Conservation (phyloP, 2,113 vertebrate species). For the Hemiscyllium ocellatum region DNA sequence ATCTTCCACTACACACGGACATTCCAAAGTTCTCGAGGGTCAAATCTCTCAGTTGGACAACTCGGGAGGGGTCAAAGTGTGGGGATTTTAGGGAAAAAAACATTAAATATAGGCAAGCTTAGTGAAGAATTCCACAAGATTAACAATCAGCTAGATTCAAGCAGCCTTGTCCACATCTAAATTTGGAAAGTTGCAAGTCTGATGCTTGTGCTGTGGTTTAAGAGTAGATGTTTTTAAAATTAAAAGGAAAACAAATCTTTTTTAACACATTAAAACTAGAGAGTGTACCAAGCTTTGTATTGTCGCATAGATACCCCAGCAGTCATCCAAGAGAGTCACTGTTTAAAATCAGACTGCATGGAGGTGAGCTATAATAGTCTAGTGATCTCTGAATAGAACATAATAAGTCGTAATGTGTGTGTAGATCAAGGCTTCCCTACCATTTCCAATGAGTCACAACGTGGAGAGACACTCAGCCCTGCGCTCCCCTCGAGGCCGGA, state of each 20-base stretch:
- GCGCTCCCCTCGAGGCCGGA: neutral
- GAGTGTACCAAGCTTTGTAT: conserved; percentile 12
- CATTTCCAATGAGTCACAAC: neutral
- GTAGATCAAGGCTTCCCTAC: conserved; percentile 28
- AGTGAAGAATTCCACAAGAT: conserved; percentile 26
- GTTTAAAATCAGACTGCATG: conserved; percentile 50
- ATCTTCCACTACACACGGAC: conserved; percentile 28
- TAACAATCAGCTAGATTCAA: conserved; percentile 19
- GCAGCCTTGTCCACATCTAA: neutral
- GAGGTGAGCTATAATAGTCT: conserved; percentile 53
- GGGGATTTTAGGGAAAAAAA: conserved; percentile 21
- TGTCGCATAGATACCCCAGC: conserved; percentile 17
- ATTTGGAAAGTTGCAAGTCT: conserved; percentile 22
- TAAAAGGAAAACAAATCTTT: neutral
- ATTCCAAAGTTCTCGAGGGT: conserved; percentile 16
- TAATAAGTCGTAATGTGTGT: conserved; percentile 38
- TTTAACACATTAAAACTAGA: conserved; percentile 34
- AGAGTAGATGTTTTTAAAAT: conserved; percentile 32
- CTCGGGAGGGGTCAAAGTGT: conserved; percentile 26
- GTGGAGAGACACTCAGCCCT: neutral
- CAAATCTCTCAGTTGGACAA: conserved; percentile 23
- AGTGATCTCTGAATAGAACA: conserved; percentile 53
- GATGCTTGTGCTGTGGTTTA: conserved; percentile 31
- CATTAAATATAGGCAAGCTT: conserved; percentile 10
- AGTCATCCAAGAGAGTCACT: conserved; percentile 33